Base-by-base conservation (phyloP, 2,888 invertebrate species). In the Chaetogeoica ovagalla region DNA sequence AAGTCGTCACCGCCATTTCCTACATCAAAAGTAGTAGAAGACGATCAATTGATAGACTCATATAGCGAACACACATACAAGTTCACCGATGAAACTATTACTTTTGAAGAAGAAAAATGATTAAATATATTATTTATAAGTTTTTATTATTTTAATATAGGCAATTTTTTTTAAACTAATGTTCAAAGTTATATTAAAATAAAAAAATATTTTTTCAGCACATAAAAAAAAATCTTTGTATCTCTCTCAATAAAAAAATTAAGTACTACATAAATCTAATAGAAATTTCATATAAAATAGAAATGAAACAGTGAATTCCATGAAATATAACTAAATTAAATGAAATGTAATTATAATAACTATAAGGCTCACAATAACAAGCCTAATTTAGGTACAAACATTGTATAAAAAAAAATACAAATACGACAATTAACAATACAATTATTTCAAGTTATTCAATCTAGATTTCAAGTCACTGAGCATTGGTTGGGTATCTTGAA, bases 71-170 rank as follows among this genome's bases (percentile, higher is more conserved):
- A 79, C 21, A 19, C 62, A 1, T 79, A 63, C 19, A 79, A 79
- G 17, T 79, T 79, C n/a, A 79, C 55, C 23, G 70, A 79, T 21
- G 70, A 60, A 63, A 79, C 77, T 57, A 79, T 79, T 39, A 79
- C 77, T 55, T 79, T 55, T 15, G 77, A 79, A 70, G 77, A 79
- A 15, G 77, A 79, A 55, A 79, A 79, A 70, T 79, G 62, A 69
- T 63, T 48, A 48, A 48, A 48, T 48, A 19, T 30, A 43, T 23
- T 37, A 37, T 21, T 60, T 6, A 43, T 13, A 48, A 60, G 30
- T 0, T 73, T 9, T 60, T 59, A 30, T n/a, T 69, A 52, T 60
- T 72, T 70, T 52, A 13, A 52, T 11, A 52, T 17, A 15, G 13
- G 15, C 4, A 55, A 8, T 55, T 55, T 55, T 55, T 52, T 55